phyloP scores from a whole-genome alignment of 2,797 vertebrate species.

The Enteromius paludinosus region DNA sequence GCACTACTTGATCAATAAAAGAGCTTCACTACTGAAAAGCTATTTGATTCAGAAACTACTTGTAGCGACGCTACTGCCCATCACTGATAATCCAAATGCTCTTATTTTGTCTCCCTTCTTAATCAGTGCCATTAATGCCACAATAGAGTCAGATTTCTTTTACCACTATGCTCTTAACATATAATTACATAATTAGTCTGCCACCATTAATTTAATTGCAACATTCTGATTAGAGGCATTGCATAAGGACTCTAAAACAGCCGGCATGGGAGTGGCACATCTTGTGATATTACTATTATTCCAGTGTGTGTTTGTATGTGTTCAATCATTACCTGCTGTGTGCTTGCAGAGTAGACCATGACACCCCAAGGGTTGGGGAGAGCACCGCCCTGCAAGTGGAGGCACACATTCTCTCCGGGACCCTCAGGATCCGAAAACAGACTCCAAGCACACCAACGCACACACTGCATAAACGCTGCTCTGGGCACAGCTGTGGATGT shows the following conservation, averaged over 20 bases:
- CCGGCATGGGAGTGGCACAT: constrained; percentile 14
- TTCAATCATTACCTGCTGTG: constrained; percentile 53
- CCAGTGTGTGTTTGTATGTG: constrained; percentile 29
- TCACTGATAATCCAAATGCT: not conserved
- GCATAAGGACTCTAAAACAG: constrained; percentile 35
- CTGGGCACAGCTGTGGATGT: constrained; percentile 66
- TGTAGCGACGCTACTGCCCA: no score
- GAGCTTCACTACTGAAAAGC: no score
- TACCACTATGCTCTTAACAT: constrained; percentile 27
- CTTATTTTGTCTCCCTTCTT: constrained; percentile 17
- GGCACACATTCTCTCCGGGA: constrained; percentile 69
- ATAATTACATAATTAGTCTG: constrained; percentile 57
- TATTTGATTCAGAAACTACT: no score
- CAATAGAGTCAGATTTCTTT: constrained; percentile 38
- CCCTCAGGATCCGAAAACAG: constrained; percentile 66
- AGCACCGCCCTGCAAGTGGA: constrained; percentile 83
- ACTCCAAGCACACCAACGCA: constrained; percentile 90
- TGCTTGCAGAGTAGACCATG: constrained; percentile 81
- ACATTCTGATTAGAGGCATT: constrained; percentile 23
- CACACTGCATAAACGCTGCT: constrained; percentile 81
- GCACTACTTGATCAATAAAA: no score
- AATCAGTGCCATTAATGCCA: constrained; percentile 28
- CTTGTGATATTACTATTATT: constrained; percentile 10
- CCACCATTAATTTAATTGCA: constrained; percentile 52
- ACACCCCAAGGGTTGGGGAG: constrained; percentile 78